These are phyloP conservation scores for Pollachius pollachius DNA, from an alignment of 2,113 vertebrate species.

Conservation along the genomic window DNA sequence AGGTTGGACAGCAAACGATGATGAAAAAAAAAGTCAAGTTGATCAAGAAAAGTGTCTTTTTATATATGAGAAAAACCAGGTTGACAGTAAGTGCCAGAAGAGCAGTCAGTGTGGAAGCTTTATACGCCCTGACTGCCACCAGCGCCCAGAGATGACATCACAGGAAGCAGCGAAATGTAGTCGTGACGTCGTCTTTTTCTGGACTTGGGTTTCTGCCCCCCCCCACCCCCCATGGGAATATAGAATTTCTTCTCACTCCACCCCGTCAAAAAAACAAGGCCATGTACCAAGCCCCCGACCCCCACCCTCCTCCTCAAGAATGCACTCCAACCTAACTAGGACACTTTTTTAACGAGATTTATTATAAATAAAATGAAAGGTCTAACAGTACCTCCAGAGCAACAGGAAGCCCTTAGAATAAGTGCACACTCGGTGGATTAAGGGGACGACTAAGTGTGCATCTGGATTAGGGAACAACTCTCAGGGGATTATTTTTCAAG, in stretches of 20 bases:
- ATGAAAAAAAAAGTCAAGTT: slow-evolving; percentile 20
- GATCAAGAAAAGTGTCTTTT: not conserved
- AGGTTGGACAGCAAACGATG: slow-evolving; percentile 21
- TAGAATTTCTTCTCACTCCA: slow-evolving; percentile 37
- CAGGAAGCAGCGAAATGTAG: slow-evolving; percentile 41
- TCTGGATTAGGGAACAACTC: not conserved
- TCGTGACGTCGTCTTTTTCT: not conserved
- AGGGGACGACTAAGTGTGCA: not conserved
- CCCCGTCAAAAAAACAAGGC: slow-evolving; percentile 15
- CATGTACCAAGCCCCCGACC: slow-evolving; percentile 20
- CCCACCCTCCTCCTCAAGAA: slow-evolving; percentile 32
- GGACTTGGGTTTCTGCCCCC: not conserved
- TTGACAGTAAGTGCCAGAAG: not conserved
- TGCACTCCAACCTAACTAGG: slow-evolving; percentile 21
- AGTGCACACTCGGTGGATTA: slow-evolving; percentile 10
- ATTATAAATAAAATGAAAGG: too few relatives aligned
- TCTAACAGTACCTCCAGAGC: too few relatives aligned
- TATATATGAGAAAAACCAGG: not conserved
- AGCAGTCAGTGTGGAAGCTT: slow-evolving; percentile 1
- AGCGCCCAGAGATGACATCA: slow-evolving; percentile 25
- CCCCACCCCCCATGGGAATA: not conserved
- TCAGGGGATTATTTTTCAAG: slow-evolving; percentile 1
- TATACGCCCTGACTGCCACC: slow-evolving; percentile 6
- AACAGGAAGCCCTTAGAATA: not conserved
- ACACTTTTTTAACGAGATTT: too few relatives aligned